A percentile compares a stretch with the other conserved stretches of the same genome.
Evolutionary conservation across 2,113 vertebrate species (phyloP).

Genomic region (Notiomystis cincta): DNA sequence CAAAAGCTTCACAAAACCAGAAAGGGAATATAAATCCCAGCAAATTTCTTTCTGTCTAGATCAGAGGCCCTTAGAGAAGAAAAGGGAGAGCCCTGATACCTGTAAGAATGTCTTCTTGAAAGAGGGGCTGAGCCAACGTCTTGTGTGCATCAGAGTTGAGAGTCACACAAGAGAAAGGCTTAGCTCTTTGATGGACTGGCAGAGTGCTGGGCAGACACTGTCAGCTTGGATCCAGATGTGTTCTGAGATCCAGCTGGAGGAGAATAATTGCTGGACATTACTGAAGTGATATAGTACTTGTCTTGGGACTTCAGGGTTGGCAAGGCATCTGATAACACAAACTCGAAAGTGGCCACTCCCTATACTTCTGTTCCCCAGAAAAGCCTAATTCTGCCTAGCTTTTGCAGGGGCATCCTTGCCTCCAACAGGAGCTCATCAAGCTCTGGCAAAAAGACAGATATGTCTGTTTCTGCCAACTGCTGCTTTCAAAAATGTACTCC

Average conservation of each 20-base stretch:
- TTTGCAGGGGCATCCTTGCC: neutral
- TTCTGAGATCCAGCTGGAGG: neutral
- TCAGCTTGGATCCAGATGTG: neutral
- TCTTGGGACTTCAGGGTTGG: neutral
- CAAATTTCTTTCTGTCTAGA: neutral
- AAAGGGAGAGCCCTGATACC: neutral
- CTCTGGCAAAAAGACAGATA: neutral
- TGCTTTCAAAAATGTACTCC: neutral
- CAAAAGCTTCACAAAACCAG: neutral
- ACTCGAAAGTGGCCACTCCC: neutral
- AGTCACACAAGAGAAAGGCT: neutral
- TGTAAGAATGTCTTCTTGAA: neutral
- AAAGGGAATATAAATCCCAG: neutral
- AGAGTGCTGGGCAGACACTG: neutral
- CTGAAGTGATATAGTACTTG: neutral
- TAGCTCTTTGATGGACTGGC: neutral
- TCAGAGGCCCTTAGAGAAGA: neutral
- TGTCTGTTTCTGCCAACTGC: neutral
- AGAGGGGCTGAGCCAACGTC: neutral
- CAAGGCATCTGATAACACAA: neutral
- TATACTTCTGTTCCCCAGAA: neutral
- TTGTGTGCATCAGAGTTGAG: neutral
- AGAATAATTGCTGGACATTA: neutral
- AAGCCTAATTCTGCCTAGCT: neutral
- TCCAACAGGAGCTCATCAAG: neutral